Conservation (phyloP, 2,888 invertebrate genomes). For the Sialis fuliginosa region DNA sequence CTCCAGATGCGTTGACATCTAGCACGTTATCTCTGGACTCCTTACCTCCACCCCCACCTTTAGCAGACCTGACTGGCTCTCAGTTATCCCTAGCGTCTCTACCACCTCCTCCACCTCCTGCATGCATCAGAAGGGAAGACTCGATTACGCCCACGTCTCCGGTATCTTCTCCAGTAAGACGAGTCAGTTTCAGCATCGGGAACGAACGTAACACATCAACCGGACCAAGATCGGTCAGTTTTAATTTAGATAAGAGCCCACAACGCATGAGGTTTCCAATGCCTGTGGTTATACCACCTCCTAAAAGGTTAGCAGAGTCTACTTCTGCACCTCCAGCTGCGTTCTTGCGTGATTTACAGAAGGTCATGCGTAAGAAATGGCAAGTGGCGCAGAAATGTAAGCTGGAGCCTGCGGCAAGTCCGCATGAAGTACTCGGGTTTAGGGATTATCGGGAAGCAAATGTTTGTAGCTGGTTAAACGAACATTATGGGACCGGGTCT, state of each 20-base stretch:
- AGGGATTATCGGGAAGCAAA: slow-evolving; percentile 68
- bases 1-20: slow-evolving; percentile 57
- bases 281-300: slow-evolving; percentile 53
- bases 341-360: slow-evolving; percentile 73
- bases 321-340: slow-evolving; percentile 60
- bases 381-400: slow-evolving; percentile 87
- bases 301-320: slow-evolving; percentile 56
- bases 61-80: slow-evolving; percentile 46
- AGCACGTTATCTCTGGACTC: slow-evolving; percentile 65
- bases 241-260: too few relatives aligned
- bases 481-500: slow-evolving; percentile 48
- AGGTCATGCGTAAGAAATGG: slow-evolving; percentile 88
- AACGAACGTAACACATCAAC: too few relatives aligned
- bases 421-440: slow-evolving; percentile 82
- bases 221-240: too few relatives aligned
- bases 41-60: slow-evolving; percentile 50
- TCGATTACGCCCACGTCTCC: neutral
- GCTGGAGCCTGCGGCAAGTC: slow-evolving; percentile 69
- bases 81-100: slow-evolving; percentile 49
- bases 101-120: slow-evolving; percentile 52
- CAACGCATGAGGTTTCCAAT: slow-evolving; percentile 18
- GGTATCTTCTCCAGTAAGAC: too few relatives aligned
- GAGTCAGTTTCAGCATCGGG: too few relatives aligned
- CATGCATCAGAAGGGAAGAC: neutral
- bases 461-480: slow-evolving; percentile 79